phyloP scores from a whole-genome alignment of 2,797 vertebrate genomes.

The Pyrrhura leucotis region DNA sequence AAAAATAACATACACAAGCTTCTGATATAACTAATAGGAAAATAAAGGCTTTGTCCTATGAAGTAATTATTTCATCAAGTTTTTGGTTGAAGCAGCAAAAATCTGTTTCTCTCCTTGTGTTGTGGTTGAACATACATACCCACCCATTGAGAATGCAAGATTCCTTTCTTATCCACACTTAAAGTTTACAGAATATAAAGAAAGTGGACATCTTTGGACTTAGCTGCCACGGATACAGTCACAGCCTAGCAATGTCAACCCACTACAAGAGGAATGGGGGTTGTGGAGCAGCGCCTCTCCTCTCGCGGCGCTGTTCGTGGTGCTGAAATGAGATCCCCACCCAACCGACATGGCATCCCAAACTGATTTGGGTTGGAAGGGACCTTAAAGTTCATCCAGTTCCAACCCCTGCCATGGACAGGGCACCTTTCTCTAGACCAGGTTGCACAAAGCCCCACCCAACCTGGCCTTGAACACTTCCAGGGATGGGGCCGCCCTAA shows the following conservation, averaged over 20 bases:
- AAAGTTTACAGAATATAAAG: rapidly evolving
- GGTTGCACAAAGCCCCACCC: neutral
- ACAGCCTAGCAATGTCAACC: neutral
- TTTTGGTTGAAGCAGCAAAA: conserved; percentile 7
- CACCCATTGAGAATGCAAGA: neutral
- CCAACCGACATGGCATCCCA: no score
- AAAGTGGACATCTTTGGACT: rapidly evolving
- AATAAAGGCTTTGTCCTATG: neutral
- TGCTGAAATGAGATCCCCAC: neutral
- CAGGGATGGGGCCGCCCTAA: neutral
- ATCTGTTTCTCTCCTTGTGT: neutral
- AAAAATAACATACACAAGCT: neutral
- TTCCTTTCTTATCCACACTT: rapidly evolving
- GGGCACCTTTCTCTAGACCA: neutral
- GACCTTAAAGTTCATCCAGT: neutral
- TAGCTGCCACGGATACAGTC: rapidly evolving
- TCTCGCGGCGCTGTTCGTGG: neutral
- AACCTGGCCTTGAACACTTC: neutral
- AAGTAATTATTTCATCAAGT: neutral
- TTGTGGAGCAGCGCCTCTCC: rapidly evolving
- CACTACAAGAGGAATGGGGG: rapidly evolving
- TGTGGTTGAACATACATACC: rapidly evolving
- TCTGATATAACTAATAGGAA: neutral
- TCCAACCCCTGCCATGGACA: neutral
- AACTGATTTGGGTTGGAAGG: neutral